Evolutionary conservation across 2,797 vertebrate genomes (phyloP).

Genomic region (Nothura maculosa): DNA sequence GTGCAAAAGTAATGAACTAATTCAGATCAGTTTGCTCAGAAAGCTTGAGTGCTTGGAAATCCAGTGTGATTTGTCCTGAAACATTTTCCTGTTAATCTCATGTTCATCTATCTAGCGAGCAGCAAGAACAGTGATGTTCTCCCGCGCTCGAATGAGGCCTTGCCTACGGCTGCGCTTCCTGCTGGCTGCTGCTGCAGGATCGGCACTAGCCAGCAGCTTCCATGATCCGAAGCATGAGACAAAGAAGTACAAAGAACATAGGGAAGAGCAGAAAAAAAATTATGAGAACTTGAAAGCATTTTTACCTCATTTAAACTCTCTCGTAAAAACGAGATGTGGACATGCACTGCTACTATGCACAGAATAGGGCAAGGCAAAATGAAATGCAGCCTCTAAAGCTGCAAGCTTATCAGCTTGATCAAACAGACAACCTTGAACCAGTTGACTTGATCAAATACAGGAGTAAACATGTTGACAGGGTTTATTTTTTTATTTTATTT

Average conservation of each 20-base stretch:
- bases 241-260: neutral
- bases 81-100: neutral
- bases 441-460: constrained; percentile 6
- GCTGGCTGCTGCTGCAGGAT: neutral
- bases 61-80: neutral
- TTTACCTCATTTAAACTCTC: neutral
- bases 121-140: neutral
- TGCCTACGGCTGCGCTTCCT: fast-evolving
- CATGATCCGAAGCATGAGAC: fast-evolving
- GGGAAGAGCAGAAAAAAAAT: neutral
- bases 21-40: neutral
- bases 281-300: neutral
- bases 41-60: neutral
- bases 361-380: neutral
- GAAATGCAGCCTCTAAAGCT: neutral
- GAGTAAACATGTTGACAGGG: constrained; percentile 34
- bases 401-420: neutral
- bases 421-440: constrained; percentile 29
- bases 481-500: neutral
- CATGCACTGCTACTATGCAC: neutral
- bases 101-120: neutral
- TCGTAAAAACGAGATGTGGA: neutral
- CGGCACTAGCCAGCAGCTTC: neutral
- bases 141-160: neutral
- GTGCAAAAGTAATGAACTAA: neutral